Base-by-base conservation (phyloP, 92 coral and sea anemone genomes). In the Metridium senile region DNA sequence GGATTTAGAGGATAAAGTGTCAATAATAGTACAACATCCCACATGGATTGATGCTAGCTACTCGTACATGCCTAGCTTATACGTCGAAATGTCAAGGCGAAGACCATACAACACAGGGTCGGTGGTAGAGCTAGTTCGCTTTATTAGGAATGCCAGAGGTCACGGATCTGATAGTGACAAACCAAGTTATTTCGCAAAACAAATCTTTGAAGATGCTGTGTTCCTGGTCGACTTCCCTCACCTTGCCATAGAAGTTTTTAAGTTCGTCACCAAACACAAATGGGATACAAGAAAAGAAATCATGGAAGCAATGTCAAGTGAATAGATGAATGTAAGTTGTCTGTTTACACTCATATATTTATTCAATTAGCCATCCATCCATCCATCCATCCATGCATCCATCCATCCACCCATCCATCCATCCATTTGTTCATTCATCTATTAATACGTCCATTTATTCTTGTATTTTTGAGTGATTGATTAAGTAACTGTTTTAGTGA, bases 141-240 rank as follows among this genome's bases (percentile, higher is more conserved):
- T 87, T 43, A 77, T 87, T 6, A 63, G 91, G 13, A 87, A 82
- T 57, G 57, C 80, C 1, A 54, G 58, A 27, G 83, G 75, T 13
- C 91, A 87, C 31, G 81, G 65, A 11, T 77, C 84, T 9, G 86
- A 77, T 2, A 22, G 30, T 10, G 19, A 47, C 16, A 52, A 71
- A n/a, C 63, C 81, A 19, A 33, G 74, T 0, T 25, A n/a, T 0
- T 32, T 79, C 61, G 43, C 31, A 52, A 67, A 35, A 43, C 34
- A 0, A 18, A 29, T 87, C 9, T 39, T 83, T 22, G 39, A 67
- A 20, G 88, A 87, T 17, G 66, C 28, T 27, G 58, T 78, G 6
- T 87, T 87, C 28, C 33, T 87, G 10, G 78, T 72, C 2, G 32
- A 54, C 29, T 73, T 87, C 58, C 91, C 91, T 6, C 59, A 22